Conservation (phyloP, 2,888 invertebrate species). For the Dryadula phaetusa region DNA sequence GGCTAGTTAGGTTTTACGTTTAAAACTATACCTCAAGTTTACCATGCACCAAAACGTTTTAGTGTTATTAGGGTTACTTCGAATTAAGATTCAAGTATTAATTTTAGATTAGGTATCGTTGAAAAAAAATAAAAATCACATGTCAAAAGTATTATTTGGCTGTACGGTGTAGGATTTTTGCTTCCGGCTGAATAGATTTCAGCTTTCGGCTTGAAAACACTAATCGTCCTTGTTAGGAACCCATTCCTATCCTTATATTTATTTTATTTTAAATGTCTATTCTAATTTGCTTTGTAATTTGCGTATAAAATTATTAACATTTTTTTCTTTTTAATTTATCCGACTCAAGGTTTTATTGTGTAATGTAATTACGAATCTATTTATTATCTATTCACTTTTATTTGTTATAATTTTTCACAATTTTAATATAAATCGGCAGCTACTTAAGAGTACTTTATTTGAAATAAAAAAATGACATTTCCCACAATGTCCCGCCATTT, state of each 20-base stretch:
- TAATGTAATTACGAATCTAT: slow-evolving; percentile 57
- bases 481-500: slow-evolving; percentile 44
- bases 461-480: slow-evolving; percentile 80
- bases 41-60: slow-evolving; percentile 79
- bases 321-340: slow-evolving; percentile 51
- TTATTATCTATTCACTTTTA: slow-evolving; percentile 66
- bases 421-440: slow-evolving; percentile 77
- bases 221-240: slow-evolving; percentile 62
- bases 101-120: slow-evolving; percentile 32
- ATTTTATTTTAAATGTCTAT: slow-evolving; percentile 75
- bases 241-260: slow-evolving; percentile 75
- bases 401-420: slow-evolving; percentile 74
- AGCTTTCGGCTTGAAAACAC: slow-evolving; percentile 50
- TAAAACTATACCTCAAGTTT: slow-evolving; percentile 81
- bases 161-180: slow-evolving; percentile 38
- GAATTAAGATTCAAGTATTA: slow-evolving; percentile 50
- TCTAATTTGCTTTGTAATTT: slow-evolving; percentile 78
- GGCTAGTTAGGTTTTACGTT: slow-evolving; percentile 51
- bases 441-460: slow-evolving; percentile 79
- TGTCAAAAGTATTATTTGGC: slow-evolving; percentile 49
- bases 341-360: slow-evolving; percentile 58
- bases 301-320: slow-evolving; percentile 58
- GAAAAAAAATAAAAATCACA: slow-evolving; percentile 15
- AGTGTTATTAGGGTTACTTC: slow-evolving; percentile 70
- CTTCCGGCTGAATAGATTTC: slow-evolving; percentile 8